Percentiles rank a stretch among this genome's conserved stretches.
Conservation (phyloP, 2,797 vertebrate genomes). For the Mastacembelus armatus region DNA sequence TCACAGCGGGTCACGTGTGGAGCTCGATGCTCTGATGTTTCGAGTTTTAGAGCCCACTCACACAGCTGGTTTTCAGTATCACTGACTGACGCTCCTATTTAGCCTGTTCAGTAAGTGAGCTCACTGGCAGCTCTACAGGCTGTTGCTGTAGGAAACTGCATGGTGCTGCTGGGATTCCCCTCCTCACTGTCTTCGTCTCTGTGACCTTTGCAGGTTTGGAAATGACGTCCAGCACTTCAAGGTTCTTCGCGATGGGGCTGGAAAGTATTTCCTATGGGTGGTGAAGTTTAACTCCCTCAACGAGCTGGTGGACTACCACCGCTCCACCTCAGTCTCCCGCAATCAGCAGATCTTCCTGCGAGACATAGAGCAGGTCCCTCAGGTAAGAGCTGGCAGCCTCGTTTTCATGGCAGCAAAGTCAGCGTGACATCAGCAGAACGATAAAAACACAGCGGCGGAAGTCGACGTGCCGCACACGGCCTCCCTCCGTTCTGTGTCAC, state of each 20-base stretch:
- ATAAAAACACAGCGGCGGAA: no score
- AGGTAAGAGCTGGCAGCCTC: conserved; percentile 84
- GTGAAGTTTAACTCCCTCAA: conserved; percentile 99
- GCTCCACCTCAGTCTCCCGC: conserved; percentile 97
- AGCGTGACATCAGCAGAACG: no score
- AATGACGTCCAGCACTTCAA: conserved; percentile 99
- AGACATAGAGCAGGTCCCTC: conserved; percentile 97
- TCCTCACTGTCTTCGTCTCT: not conserved
- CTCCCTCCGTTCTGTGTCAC: not conserved
- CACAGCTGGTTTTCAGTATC: no score
- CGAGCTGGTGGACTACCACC: conserved; percentile 98
- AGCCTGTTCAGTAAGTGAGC: no score
- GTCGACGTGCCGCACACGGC: no score
- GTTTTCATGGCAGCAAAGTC: no score
- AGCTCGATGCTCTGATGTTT: no score
- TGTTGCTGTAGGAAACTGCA: not conserved
- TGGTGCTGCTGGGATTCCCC: not conserved
- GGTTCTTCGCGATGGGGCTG: conserved; percentile 97
- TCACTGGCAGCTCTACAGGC: no score
- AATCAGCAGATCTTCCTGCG: conserved; percentile 99
- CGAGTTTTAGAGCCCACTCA: no score
- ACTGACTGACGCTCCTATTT: no score
- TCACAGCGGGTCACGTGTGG: conserved; percentile 12
- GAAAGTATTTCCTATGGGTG: conserved; percentile 99
- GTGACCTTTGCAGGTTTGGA: conserved; percentile 87